phyloP scores from a whole-genome alignment of 2,797 vertebrate genomes.

The Notolepis coatsorum region DNA sequence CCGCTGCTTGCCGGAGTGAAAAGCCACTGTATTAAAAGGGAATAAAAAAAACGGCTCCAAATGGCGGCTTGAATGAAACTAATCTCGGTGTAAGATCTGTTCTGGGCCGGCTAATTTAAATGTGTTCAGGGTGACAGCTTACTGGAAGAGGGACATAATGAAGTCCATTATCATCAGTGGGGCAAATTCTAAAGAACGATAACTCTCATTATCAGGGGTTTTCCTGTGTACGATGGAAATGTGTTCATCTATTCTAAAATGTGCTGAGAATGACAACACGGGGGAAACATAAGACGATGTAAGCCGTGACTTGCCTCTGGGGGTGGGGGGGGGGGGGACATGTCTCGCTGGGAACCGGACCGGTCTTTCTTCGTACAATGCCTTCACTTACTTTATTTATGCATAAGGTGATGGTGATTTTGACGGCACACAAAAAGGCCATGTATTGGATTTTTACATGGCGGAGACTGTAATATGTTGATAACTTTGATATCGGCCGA shows the following conservation, averaged over 20 bases:
- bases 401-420: conserved; percentile 59
- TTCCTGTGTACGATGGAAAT: conserved; percentile 76
- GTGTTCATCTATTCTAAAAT: conserved; percentile 78
- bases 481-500: conserved; percentile 54
- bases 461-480: conserved; percentile 56
- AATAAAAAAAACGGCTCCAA: conserved; percentile 69
- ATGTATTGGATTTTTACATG: conserved; percentile 42
- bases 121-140: conserved; percentile 82
- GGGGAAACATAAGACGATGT: conserved; percentile 71
- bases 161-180: conserved; percentile 83
- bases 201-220: conserved; percentile 80
- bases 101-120: conserved; percentile 80
- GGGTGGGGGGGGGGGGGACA: conserved; percentile 11
- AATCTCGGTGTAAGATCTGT: conserved; percentile 78
- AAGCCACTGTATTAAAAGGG: conserved; percentile 70
- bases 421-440: conserved; percentile 31
- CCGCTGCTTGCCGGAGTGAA: conserved; percentile 70
- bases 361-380: conserved; percentile 47
- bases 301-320: conserved; percentile 44
- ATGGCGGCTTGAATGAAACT: conserved; percentile 71
- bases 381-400: conserved; percentile 61
- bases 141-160: conserved; percentile 80
- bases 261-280: conserved; percentile 78
- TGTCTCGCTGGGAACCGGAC: conserved; percentile 46
- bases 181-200: conserved; percentile 80